Evolutionary conservation across 2,888 invertebrate genomes (phyloP), one percentile per base, ranked within the genome.

Genomic region (Euzetes globulus): DNA sequence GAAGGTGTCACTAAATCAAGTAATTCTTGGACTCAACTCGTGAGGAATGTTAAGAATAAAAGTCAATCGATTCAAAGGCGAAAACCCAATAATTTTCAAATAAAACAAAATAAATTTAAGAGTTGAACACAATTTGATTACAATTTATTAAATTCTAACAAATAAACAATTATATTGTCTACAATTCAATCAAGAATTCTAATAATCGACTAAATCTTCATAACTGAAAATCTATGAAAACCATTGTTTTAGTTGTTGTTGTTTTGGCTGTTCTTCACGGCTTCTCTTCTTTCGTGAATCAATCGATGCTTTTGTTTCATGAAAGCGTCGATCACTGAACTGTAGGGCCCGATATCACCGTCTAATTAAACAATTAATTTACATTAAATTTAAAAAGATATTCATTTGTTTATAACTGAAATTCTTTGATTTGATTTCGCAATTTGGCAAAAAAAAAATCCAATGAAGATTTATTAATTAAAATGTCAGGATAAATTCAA

Each of bases 261-360:
- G 15, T 22, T 13, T 29, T 7, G 29, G n/a, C 27, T 22, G 9
- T 63, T n/a, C 19, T 65, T 65, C 37, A 4, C 33, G 15, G 37
- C 81, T 79, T 98, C 88, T 77, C 96, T 88, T 82, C 94, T 88
- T 84, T 99, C 97, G 96, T 96, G 98, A 80, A 97, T 86, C 88
- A 99, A 86, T 78, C 99, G 91, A 85, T 99, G 98, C 83, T 99
- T 98, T 83, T 99, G 98, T 84, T 98, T 99, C 94, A 97, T 94
- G 81, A 89, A 95, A 0, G 90, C 90, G 75, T 86, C 86, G 79
- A 86, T 86, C 9, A 91, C 92, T 82, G 88, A 88, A 27, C 86
- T 87, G 79, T 87, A 87, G 0, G 85, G 87, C 60, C 95, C 94
- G 76, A 98, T 84, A 83, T 99, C 98, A 79, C 98, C 97, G 87